These are phyloP conservation scores for Phaedon cochleariae DNA, from an alignment of 2,888 invertebrate genomes.

Conservation along the genomic window DNA sequence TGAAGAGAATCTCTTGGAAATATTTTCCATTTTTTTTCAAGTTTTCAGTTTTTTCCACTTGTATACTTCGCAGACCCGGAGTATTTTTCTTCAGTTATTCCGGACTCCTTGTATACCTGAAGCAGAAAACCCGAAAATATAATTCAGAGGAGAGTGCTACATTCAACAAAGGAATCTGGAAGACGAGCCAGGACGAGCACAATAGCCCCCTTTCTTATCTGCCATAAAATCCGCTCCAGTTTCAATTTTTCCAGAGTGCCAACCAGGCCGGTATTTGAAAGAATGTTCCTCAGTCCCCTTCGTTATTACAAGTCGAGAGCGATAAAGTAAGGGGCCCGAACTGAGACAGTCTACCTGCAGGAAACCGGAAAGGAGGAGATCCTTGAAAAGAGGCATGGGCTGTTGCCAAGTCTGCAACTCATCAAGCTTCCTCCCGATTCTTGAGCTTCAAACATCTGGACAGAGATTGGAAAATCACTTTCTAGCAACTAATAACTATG, in stretches of 20 bases:
- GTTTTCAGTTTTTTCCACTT: too few species aligned
- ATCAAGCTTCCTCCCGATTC: not conserved
- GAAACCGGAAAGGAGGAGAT: not conserved
- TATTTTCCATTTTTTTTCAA: too few species aligned
- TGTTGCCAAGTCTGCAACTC: not conserved
- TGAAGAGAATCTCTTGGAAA: too few species aligned
- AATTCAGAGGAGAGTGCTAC: not conserved
- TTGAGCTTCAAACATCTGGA: too few species aligned
- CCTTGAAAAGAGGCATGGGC: not conserved
- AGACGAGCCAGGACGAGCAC: not conserved
- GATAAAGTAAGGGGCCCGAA: conserved; percentile 13
- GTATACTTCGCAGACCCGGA: too few species aligned
- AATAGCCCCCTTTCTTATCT: not conserved
- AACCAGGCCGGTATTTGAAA: not conserved
- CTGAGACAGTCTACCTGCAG: conserved; percentile 15
- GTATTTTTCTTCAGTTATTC: too few species aligned
- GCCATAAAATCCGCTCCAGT: not conserved
- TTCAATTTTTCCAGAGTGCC: conserved; percentile 6
- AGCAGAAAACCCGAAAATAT: not conserved
- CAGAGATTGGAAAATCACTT: too few species aligned
- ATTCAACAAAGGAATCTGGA: not conserved
- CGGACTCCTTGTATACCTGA: too few species aligned
- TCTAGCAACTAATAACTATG: too few species aligned
- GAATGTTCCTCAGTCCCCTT: conserved; percentile 8
- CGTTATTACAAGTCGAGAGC: conserved; percentile 19